Base-by-base conservation (phyloP, 1,140 invertebrate genomes). In the Drosophila albomicans region DNA sequence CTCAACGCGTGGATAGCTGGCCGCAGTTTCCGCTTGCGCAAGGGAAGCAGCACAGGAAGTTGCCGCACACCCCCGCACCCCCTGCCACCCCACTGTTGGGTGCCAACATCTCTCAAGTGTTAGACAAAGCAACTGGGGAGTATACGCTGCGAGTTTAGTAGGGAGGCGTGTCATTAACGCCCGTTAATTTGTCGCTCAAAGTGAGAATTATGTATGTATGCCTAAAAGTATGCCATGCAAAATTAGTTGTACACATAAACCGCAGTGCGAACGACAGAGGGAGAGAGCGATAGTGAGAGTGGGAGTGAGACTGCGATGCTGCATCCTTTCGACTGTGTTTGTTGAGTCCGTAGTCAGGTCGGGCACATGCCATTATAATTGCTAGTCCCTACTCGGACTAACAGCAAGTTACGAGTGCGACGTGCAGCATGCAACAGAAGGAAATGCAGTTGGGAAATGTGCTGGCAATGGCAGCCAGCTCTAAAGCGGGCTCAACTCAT, bases 131-230 rank as follows among this genome's bases (percentile, higher is more conserved):
- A 57, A 32, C 67, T 52, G 11, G 41, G 38, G 6, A 30, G 15
- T 49, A 25, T 25, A 25, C 3, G 20, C 20, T 10, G 28, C 11
- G 30, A 35, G 65, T 58, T 30, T 57, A 13, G 32, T 4, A 32
- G 61, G 57, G 68, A 61, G 41, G 78, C 77, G 73, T 82, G 81
- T 80, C 85, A 84, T 87, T 88, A 87, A 87, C 59, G 82, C 70
- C 67, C 82, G 79, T 86, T 87, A 86, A 86, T 86, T 86, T 82
- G 82, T 79, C 82, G 85, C 84, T 88, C 69, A 79, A 84, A 78
- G 80, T 76, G 73, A 52, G 76, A 80, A 67, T 73, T 77, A 73
- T 77, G 70, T 62, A 73, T 73, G 57, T 62, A 41, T 63, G 62
- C 74, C 78, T 75, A 80, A 84, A 88, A 87, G 82, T 88, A 78